A percentile compares a stretch with the other conserved stretches of the same genome.
phyloP scores from a whole-genome alignment of 1,140 invertebrate species.

The Hyles euphorbiae region DNA sequence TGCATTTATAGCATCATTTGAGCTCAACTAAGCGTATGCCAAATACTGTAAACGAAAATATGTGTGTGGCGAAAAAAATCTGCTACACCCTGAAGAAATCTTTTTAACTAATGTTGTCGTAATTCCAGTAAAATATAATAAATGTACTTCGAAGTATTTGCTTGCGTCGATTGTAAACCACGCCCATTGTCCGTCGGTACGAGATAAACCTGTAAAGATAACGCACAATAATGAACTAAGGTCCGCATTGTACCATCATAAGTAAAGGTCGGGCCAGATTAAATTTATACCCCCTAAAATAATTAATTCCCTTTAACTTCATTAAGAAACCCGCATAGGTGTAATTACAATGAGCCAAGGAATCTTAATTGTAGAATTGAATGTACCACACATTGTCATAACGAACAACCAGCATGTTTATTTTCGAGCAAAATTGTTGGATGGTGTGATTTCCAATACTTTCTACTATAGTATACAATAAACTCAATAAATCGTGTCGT shows the following conservation, averaged over 20 bases:
- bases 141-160: no score
- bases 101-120: no score
- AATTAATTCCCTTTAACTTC: slow-evolving; percentile 74
- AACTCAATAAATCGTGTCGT: no score
- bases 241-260: slow-evolving; percentile 52
- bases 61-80: no score
- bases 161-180: not conserved
- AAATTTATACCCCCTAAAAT: slow-evolving; percentile 71
- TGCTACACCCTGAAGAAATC: no score
- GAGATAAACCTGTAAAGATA: slow-evolving; percentile 35
- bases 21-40: no score
- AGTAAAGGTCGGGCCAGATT: slow-evolving; percentile 61
- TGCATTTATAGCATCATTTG: no score
- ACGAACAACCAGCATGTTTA: not conserved
- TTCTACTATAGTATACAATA: no score
- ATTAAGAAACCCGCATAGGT: slow-evolving; percentile 73
- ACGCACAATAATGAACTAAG: slow-evolving; percentile 46
- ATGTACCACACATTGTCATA: slow-evolving; percentile 33
- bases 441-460: not conserved
- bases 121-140: no score
- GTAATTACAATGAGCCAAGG: slow-evolving; percentile 72
- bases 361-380: slow-evolving; percentile 73
- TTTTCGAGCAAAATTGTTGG: no score
- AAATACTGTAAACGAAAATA: no score
- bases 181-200: not conserved